Base-by-base conservation (phyloP, 2,888 invertebrate genomes). In the Hypsopygia costalis region DNA sequence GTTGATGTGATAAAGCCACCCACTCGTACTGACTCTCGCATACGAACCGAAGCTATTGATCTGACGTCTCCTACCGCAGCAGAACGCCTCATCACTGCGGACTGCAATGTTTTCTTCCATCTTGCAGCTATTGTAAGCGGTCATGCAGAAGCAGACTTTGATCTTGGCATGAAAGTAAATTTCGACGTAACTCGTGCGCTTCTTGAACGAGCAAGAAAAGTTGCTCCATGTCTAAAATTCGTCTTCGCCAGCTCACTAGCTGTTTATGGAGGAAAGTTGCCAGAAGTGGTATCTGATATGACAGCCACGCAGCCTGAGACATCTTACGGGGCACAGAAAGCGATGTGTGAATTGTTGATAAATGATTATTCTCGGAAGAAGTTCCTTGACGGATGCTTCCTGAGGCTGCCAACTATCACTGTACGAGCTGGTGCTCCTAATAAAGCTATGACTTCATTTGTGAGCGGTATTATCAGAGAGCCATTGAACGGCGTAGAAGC, bases 71-170 rank as follows among this genome's bases (percentile, higher is more conserved):
- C 66, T 6, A 62, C 51, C 0, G 73, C 70, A 11, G 69, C 74
- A 1, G 64, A 59, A 1, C 41, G 35, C 0, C 58, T 80, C 1
- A 51, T 81, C 5, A 49, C 58, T 3, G 9, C 55, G n/a, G 56
- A 60, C 10, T 59, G 62, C 28, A 65, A 67, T 38, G 60, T 74
- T 6, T 35, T 85, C 9, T 78, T 82, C 47, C 87, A 87, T 44
- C 62, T 87, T 1, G 86, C 86, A 1, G 86, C 87, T 10, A 57
- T 81, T 6, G 83, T 87, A 16, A 86, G 85, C 43, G 86, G 87
- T 0, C 70, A 71, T 32, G 81, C 86, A 6, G 87, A 87, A 60
- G 56, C 52, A 0, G 76, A 86, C 44, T 80, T 85, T 40, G 81
- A 86, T 6, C 61, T 78, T 3, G 87, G 86, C 1, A 45, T 82